Base-by-base conservation (phyloP, 2,888 invertebrate genomes). In the Tetragonula carbonaria region DNA sequence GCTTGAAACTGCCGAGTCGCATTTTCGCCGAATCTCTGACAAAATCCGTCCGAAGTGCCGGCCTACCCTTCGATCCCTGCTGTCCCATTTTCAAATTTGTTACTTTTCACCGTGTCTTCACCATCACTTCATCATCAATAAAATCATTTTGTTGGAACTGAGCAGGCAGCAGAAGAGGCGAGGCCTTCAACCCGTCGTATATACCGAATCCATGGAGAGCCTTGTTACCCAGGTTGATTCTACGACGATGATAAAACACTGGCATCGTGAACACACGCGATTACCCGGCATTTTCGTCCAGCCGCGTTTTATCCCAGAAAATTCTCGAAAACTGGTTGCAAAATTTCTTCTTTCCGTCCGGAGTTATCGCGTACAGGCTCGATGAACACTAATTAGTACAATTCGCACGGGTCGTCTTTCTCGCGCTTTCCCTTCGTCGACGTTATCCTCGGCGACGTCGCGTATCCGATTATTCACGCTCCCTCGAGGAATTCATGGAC, bases 1-100 rank as follows among this genome's bases (percentile, higher is more conserved):
- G 90, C 86, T 93, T 94, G 79, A 94, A 93, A 86, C 94, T 94
- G 88, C 94, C 94, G 57, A 94, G 93, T 50, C 94, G 92, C 93
- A 93, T 93, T 87, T 93, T 94, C 78, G 91, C 84, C 78, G 94
- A 92, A 80, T 94, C 94, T 74, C 94, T 91, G 71, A 93, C 91
- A 86, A 94, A 93, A 86, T 94, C 94, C 85, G 94, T 92, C 80
- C 93, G 91, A 62, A 92, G 88, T 21, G 92, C 89, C 63, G 93
- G 88, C 77, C 91, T 91, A 81, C 92, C 92, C 87, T 94, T 94
- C 78, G 94, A 94, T 85, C 93, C 91, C 86, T 94, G 94, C 80
- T 94, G 94, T 51, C 94, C 94, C 94, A 94, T 94, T 71, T 80
- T 84, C 62, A 73, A 77, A 38, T 28, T 28, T 53, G 53, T 55